Conservation (phyloP, 2,888 invertebrate species). For the Gastrophysa polygoni region DNA sequence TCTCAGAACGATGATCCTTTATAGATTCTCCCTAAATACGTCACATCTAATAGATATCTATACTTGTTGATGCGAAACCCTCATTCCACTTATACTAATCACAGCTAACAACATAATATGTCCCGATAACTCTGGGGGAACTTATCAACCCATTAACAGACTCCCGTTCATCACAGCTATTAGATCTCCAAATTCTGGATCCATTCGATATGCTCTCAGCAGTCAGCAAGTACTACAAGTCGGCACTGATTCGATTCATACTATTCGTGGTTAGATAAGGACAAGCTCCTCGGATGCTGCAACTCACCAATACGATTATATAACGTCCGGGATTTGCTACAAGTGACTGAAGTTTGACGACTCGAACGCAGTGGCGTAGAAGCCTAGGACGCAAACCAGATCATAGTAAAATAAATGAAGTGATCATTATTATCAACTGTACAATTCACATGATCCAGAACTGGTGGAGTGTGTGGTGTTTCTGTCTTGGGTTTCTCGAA, state of each 20-base stretch:
- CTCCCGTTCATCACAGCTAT: neutral
- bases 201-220: neutral
- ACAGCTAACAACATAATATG: neutral
- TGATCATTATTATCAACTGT: no score
- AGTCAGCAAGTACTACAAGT: no score
- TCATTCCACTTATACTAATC: neutral
- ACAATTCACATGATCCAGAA: no score
- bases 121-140: neutral
- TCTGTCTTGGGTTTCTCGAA: no score
- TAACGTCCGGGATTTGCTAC: neutral
- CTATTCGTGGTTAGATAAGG: conserved; percentile 6
- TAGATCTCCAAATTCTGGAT: neutral
- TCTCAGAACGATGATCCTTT: no score
- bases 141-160: neutral
- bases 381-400: no score
- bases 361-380: no score
- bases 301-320: conserved; percentile 12
- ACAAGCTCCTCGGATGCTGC: conserved; percentile 8
- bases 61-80: neutral
- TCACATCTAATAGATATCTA: no score
- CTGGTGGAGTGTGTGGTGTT: no score
- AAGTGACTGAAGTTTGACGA: conserved; percentile 7
- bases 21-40: no score
- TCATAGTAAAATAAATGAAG: no score
- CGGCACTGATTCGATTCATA: conserved; percentile 6